phyloP scores from a whole-genome alignment of 2,113 vertebrate species.

The Myocastor coypus region DNA sequence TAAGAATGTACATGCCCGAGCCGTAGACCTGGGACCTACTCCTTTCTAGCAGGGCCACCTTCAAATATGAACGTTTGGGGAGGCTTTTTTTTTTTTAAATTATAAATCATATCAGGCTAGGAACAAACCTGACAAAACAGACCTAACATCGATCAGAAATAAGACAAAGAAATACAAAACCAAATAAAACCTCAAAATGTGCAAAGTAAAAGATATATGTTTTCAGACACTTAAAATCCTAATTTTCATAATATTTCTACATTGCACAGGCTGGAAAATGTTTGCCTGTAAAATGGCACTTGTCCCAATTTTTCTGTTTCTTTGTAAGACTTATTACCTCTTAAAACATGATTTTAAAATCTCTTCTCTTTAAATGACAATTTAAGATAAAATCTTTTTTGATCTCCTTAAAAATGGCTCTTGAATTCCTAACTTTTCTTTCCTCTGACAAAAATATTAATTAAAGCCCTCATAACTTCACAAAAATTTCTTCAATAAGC shows the following conservation, averaged over 20 bases:
- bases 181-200: not conserved
- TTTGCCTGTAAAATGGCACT: not conserved
- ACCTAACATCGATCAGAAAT: not conserved
- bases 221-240: constrained; percentile 6
- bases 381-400: not conserved
- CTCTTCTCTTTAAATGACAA: not conserved
- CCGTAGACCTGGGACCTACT: not conserved
- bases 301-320: not conserved
- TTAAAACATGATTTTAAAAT: not conserved
- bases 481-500: not conserved
- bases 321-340: not conserved
- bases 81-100: not conserved
- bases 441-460: not conserved
- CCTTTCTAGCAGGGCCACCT: not conserved
- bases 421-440: not conserved
- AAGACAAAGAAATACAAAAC: not conserved
- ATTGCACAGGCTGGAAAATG: not conserved
- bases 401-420: not conserved
- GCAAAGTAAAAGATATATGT: not conserved
- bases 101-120: not conserved
- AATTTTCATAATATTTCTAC: not conserved
- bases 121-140: not conserved
- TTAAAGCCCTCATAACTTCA: not conserved
- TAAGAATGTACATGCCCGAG: not conserved
- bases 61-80: not conserved